Evolutionary conservation across 37 sponge, comb jelly and placozoan genomes (phyloP).

Genomic region (Oscarella lobularis): DNA sequence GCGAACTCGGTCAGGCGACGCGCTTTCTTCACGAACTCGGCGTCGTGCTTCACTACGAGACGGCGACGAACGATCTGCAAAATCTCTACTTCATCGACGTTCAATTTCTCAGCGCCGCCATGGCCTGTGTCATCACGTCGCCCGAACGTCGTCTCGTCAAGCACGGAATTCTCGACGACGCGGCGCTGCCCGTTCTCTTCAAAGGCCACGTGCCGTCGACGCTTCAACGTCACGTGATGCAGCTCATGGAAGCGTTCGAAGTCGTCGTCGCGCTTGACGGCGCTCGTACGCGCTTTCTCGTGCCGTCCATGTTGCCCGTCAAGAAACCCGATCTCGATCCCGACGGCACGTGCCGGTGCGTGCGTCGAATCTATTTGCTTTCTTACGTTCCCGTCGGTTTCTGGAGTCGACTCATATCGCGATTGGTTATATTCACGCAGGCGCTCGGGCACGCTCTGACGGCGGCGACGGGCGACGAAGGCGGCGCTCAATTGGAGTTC

Average conservation of each 20-base stretch:
- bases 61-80: background rate
- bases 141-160: background rate
- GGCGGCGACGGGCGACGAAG: background rate
- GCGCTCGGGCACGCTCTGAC: background rate
- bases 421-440: background rate
- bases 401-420: conserved; percentile 5
- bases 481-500: background rate
- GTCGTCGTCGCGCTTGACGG: background rate
- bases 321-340: background rate
- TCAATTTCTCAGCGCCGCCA: conserved; percentile 46
- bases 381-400: background rate
- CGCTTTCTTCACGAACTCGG: conserved; percentile 59
- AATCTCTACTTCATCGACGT: conserved; percentile 48
- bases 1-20: conserved; percentile 41
- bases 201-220: conserved; percentile 13
- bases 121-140: conserved; percentile 17
- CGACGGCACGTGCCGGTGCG: background rate
- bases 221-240: conserved; percentile 16
- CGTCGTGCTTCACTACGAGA: conserved; percentile 26
- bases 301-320: background rate
- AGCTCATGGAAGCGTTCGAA: background rate
- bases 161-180: conserved; percentile 11
- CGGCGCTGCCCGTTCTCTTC: conserved; percentile 17
- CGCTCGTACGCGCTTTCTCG: background rate
- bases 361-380: background rate